Percentiles rank a stretch among this genome's conserved stretches.
phyloP scores from a whole-genome alignment of 2,113 vertebrate genomes.

The Toxotes jaculatrix region DNA sequence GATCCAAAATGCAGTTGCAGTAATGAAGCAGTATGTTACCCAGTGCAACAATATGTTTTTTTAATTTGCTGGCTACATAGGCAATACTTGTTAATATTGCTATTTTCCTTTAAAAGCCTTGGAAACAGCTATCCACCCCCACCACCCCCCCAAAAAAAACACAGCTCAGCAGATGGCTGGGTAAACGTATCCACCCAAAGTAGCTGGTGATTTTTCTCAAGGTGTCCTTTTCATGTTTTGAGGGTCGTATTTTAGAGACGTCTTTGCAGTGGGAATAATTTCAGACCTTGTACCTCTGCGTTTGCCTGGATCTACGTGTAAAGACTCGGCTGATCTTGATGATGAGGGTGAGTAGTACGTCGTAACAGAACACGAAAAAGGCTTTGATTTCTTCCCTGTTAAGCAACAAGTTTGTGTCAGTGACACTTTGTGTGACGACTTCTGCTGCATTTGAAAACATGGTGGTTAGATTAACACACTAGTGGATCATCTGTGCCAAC shows the following conservation, averaged over 20 bases:
- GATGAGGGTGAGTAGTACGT: not conserved
- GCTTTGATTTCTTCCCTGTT: not conserved
- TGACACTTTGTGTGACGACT: not conserved
- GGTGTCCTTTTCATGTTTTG: slow-evolving; percentile 26
- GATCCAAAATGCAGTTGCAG: not conserved
- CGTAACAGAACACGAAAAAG: not conserved
- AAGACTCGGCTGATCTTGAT: not conserved
- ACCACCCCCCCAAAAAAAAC: no score
- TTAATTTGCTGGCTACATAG: no score
- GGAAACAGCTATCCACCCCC: not conserved
- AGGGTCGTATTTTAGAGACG: not conserved
- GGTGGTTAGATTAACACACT: not conserved
- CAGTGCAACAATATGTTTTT: not conserved
- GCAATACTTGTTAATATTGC: not conserved
- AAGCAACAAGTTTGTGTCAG: not conserved
- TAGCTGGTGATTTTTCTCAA: not conserved
- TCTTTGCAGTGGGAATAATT: not conserved
- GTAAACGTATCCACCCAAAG: slow-evolving; percentile 6
- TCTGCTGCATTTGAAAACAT: not conserved
- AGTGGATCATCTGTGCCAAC: not conserved
- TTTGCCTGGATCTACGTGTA: no score
- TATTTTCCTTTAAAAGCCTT: not conserved
- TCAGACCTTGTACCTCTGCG: not conserved
- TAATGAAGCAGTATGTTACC: not conserved
- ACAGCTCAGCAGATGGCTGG: slow-evolving; percentile 22